phyloP scores from a whole-genome alignment of 2,113 vertebrate species.

The Antennarius striatus region DNA sequence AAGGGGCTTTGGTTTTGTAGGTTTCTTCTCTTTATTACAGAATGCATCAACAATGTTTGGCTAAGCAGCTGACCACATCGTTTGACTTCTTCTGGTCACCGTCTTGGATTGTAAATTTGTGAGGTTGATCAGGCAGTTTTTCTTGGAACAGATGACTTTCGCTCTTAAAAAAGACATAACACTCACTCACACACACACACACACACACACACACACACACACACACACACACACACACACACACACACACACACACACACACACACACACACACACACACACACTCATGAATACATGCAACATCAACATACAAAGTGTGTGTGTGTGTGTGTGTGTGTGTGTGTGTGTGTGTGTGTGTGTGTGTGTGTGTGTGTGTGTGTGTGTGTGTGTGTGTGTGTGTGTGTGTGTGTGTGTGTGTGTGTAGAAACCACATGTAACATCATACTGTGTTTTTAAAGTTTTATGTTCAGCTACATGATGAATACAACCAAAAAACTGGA shows the following conservation, averaged over 20 bases:
- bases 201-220: background rate
- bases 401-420: conserved; percentile 24
- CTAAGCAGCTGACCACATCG: conserved; percentile 63
- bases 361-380: background rate
- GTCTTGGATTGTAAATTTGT: conserved; percentile 59
- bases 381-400: background rate
- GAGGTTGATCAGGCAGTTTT: conserved; percentile 63
- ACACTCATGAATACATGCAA: conserved; percentile 23
- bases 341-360: too few species aligned
- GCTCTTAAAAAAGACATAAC: conserved; percentile 17
- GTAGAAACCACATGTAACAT: conserved; percentile 57
- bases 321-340: too few species aligned
- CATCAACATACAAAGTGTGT: too few species aligned
- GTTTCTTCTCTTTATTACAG: conserved; percentile 70
- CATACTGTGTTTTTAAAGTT: conserved; percentile 34
- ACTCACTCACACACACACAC: background rate
- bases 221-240: background rate
- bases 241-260: too few species aligned
- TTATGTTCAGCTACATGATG: conserved; percentile 18
- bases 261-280: too few species aligned
- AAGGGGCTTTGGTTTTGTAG: conserved; percentile 59
- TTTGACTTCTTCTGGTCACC: conserved; percentile 59
- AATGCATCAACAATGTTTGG: conserved; percentile 70
- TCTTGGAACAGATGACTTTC: conserved; percentile 47
- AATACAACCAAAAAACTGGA: conserved; percentile 9